Percentiles rank a stretch among this genome's conserved stretches.
phyloP scores from a whole-genome alignment of 2,888 invertebrate species.

The Lycocerus yunnanus region DNA sequence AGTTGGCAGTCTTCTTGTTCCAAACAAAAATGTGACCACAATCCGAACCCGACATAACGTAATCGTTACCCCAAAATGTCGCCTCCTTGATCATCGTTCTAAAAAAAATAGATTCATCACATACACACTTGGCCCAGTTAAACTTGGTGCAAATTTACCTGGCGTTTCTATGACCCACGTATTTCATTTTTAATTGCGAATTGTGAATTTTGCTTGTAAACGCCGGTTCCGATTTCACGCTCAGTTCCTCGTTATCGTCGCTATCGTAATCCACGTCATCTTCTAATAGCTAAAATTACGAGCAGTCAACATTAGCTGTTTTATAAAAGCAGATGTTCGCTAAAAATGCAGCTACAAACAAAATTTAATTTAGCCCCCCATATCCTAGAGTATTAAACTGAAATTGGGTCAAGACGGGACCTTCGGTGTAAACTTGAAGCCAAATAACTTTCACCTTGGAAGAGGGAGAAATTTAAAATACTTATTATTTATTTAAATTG shows the following conservation, averaged over 20 bases:
- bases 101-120: conserved; percentile 42
- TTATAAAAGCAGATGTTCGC: too few species aligned
- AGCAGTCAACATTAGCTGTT: neutral
- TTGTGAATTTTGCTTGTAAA: conserved; percentile 47
- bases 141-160: conserved; percentile 55
- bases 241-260: conserved; percentile 35
- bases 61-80: conserved; percentile 81
- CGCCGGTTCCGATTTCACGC: conserved; percentile 34
- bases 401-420: too few species aligned
- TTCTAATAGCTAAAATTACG: conserved; percentile 38
- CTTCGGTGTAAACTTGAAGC: too few species aligned
- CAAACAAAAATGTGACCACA: conserved; percentile 87
- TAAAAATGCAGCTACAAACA: too few species aligned
- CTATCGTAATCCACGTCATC: conserved; percentile 50
- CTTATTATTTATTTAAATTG: neutral
- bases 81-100: conserved; percentile 86
- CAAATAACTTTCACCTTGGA: too few species aligned
- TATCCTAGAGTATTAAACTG: too few species aligned
- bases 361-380: too few species aligned
- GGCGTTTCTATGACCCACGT: conserved; percentile 80
- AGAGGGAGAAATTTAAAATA: too few species aligned
- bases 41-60: conserved; percentile 86
- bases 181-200: conserved; percentile 67
- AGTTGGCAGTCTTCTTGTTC: conserved; percentile 70
- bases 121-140: neutral